A percentile compares a stretch with the other conserved stretches of the same genome.
These are phyloP conservation scores for Xenops minutus DNA, from an alignment of 2,797 vertebrate genomes.

Conservation along the genomic window DNA sequence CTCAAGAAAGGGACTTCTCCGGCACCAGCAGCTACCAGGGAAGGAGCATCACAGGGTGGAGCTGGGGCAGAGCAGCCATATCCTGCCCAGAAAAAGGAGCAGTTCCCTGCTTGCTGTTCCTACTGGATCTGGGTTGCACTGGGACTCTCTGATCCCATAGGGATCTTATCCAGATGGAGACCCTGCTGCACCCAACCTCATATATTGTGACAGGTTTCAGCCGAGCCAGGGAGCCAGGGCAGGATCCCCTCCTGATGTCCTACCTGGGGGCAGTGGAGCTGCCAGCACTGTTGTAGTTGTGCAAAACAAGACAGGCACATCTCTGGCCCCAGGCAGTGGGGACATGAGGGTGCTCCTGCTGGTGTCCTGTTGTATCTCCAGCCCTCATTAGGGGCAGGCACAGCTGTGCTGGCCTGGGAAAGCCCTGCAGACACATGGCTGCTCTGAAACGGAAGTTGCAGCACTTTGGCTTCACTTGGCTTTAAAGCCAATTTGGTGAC, in stretches of 20 bases:
- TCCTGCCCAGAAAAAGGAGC: neutral
- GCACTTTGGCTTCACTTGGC: rapidly evolving
- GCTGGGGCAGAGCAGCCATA: neutral
- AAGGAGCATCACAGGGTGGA: neutral
- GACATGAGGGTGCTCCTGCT: neutral
- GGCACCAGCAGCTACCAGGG: neutral
- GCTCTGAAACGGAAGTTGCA: neutral
- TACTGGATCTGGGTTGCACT: rapidly evolving
- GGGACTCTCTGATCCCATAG: rapidly evolving
- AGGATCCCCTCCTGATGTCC: neutral
- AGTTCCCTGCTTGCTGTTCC: neutral
- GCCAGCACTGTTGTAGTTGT: neutral
- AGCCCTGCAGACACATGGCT: neutral
- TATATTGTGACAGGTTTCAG: rapidly evolving
- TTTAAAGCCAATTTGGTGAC: neutral
- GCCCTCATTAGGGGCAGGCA: neutral
- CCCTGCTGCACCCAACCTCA: neutral
- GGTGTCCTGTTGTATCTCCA: neutral
- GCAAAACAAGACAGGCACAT: rapidly evolving
- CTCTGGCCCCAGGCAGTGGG: rapidly evolving
- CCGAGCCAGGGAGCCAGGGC: neutral
- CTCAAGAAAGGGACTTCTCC: neutral
- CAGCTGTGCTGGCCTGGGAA: neutral
- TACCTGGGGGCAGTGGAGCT: rapidly evolving
- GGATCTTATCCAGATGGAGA: neutral